A percentile compares a stretch with the other conserved stretches of the same genome.
These are phyloP conservation scores for Coelopa pilipes DNA, from an alignment of 2,888 invertebrate genomes.

Conservation along the genomic window DNA sequence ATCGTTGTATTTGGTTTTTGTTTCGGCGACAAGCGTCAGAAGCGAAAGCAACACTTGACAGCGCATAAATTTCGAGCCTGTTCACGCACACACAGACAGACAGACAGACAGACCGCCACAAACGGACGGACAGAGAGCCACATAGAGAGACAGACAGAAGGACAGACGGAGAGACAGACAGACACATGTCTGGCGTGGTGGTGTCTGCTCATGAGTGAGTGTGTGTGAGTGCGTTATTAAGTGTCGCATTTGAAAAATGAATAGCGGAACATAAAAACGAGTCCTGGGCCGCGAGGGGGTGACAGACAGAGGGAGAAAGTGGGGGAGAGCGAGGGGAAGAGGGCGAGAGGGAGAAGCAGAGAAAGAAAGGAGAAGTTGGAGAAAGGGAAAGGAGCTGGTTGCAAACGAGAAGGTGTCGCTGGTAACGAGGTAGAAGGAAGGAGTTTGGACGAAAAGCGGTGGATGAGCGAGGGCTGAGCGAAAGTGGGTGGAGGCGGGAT, in stretches of 20 bases:
- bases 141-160: background rate
- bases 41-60: slow-evolving; percentile 35
- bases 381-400: too few relatives aligned
- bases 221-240: slow-evolving; percentile 20
- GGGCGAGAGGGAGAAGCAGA: too few relatives aligned
- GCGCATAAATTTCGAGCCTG: slow-evolving; percentile 24
- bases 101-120: background rate
- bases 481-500: too few relatives aligned
- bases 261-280: background rate
- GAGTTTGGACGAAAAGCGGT: too few relatives aligned
- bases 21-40: slow-evolving; percentile 3
- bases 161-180: background rate
- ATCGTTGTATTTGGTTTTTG: slow-evolving; percentile 6
- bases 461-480: too few relatives aligned
- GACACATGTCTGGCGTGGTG: slow-evolving; percentile 8
- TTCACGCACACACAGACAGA: background rate
- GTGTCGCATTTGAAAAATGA: slow-evolving; percentile 22
- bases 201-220: slow-evolving; percentile 19
- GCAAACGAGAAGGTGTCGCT: too few relatives aligned
- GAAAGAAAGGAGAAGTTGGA: too few relatives aligned
- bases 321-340: too few relatives aligned
- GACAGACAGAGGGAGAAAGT: too few relatives aligned
- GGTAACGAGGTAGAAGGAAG: too few relatives aligned
- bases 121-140: background rate
- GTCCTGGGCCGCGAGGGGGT: too few relatives aligned